Conservation (phyloP, 2,797 vertebrate genomes). For the Ctenopoma kingsleyae region DNA sequence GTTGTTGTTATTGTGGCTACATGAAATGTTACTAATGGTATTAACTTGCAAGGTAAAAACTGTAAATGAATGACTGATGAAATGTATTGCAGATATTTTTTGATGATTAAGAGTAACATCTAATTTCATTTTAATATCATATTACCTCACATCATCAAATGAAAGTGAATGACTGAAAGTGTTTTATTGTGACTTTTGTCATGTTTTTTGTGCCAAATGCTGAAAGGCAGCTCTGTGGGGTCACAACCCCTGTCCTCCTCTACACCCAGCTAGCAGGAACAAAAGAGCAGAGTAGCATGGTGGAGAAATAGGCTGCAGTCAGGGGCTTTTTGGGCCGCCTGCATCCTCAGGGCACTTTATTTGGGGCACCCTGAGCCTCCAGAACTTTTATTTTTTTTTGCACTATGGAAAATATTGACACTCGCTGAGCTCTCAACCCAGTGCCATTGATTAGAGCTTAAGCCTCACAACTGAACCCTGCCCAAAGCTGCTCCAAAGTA, state of each 20-base stretch:
- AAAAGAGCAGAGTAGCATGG: slow-evolving; percentile 49
- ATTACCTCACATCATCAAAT: not conserved
- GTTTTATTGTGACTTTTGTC: slow-evolving; percentile 6
- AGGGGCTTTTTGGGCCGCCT: slow-evolving; percentile 63
- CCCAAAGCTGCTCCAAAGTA: slow-evolving; percentile 80
- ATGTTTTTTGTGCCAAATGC: slow-evolving; percentile 24
- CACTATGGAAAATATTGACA: slow-evolving; percentile 85
- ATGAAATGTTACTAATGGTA: no score
- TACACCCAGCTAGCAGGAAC: slow-evolving; percentile 61
- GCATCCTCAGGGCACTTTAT: slow-evolving; percentile 77
- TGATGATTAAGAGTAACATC: not conserved
- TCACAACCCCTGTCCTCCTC: slow-evolving; percentile 49
- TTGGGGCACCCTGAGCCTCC: slow-evolving; percentile 79
- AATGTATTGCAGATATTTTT: no score
- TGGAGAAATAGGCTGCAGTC: slow-evolving; percentile 31
- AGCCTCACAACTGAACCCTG: slow-evolving; percentile 71
- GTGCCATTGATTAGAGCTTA: slow-evolving; percentile 87
- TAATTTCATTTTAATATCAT: not conserved
- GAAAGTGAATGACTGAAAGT: not conserved
- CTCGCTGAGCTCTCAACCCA: slow-evolving; percentile 62
- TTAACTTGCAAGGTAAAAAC: no score
- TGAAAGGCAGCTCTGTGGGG: slow-evolving; percentile 29
- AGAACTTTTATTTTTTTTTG: slow-evolving; percentile 81
- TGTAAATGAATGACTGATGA: no score
- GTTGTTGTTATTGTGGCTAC: no score